These are phyloP conservation scores for Stenurella melanura DNA, from an alignment of 2,888 invertebrate genomes.

Conservation along the genomic window DNA sequence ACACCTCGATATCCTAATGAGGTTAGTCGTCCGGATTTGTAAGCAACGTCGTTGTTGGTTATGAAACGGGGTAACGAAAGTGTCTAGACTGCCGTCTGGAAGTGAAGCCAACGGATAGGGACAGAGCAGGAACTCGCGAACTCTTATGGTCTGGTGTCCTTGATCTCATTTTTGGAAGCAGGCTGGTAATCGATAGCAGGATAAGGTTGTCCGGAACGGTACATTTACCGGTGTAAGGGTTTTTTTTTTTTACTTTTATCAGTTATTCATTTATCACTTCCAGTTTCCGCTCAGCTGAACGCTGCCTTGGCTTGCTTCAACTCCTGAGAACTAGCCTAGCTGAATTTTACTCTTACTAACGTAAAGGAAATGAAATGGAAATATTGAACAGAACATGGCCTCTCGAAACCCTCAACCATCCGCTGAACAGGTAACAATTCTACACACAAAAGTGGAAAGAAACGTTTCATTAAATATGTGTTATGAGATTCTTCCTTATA, in stretches of 20 bases:
- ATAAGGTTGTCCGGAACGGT: neutral
- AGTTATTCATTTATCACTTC: neutral
- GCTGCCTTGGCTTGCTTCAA: neutral
- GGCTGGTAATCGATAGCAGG: slow-evolving; percentile 19
- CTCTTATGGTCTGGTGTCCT: slow-evolving; percentile 23
- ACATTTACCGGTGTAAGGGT: neutral
- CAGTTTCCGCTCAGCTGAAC: neutral
- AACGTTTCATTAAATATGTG: no score
- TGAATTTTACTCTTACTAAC: neutral
- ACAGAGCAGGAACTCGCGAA: slow-evolving; percentile 6
- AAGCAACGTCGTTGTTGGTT: slow-evolving; percentile 1
- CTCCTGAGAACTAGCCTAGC: neutral
- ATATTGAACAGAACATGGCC: no score
- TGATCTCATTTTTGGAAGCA: slow-evolving; percentile 23
- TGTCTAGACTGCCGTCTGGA: slow-evolving; percentile 30
- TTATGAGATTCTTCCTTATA: no score
- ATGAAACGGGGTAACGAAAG: slow-evolving; percentile 19
- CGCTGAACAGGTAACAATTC: no score
- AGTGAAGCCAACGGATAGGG: neutral
- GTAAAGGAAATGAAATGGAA: no score
- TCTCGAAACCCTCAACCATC: no score
- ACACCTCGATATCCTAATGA: neutral
- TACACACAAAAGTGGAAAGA: no score
- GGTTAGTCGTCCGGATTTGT: slow-evolving; percentile 14
- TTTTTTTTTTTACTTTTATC: neutral